These are phyloP conservation scores for Cerastoderma edule DNA, from an alignment of 2,888 invertebrate genomes.

Conservation along the genomic window DNA sequence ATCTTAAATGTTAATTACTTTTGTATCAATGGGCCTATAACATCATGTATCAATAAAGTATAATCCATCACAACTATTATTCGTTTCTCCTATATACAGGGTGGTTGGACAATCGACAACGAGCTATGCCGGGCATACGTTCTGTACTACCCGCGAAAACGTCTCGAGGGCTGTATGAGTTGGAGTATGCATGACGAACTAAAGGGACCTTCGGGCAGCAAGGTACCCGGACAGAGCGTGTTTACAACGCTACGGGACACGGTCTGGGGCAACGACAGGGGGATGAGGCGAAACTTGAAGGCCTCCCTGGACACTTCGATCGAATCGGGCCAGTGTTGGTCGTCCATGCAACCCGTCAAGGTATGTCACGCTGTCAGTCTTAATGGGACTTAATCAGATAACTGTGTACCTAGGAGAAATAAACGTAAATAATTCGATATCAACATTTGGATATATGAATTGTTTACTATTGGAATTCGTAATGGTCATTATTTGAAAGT, in stretches of 20 bases:
- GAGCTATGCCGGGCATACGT: constrained; percentile 53
- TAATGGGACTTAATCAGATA: too few species aligned
- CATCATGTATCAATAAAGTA: too few species aligned
- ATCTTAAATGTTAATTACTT: too few species aligned
- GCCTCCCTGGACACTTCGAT: constrained; percentile 28
- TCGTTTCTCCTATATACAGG: constrained; percentile 26
- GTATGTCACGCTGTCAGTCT: constrained; percentile 34
- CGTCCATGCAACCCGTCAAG: constrained; percentile 23
- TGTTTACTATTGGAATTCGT: too few species aligned
- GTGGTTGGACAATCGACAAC: constrained; percentile 44
- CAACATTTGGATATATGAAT: too few species aligned
- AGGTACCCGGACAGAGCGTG: constrained; percentile 26
- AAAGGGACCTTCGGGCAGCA: background rate
- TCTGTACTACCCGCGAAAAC: constrained; percentile 50
- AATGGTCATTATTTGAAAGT: too few species aligned
- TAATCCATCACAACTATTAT: background rate
- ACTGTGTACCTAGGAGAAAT: too few species aligned
- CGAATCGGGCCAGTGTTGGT: constrained; percentile 48
- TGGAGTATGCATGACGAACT: constrained; percentile 51
- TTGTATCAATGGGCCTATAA: too few species aligned
- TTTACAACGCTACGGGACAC: constrained; percentile 29
- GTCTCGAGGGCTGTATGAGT: constrained; percentile 52
- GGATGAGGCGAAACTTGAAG: constrained; percentile 38
- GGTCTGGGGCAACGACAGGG: constrained; percentile 31
- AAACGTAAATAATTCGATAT: too few species aligned